A percentile compares a stretch with the other conserved stretches of the same genome.
These are phyloP conservation scores for Enteromius unitaeniatus DNA, from an alignment of 2,797 vertebrate species.

Conservation along the genomic window DNA sequence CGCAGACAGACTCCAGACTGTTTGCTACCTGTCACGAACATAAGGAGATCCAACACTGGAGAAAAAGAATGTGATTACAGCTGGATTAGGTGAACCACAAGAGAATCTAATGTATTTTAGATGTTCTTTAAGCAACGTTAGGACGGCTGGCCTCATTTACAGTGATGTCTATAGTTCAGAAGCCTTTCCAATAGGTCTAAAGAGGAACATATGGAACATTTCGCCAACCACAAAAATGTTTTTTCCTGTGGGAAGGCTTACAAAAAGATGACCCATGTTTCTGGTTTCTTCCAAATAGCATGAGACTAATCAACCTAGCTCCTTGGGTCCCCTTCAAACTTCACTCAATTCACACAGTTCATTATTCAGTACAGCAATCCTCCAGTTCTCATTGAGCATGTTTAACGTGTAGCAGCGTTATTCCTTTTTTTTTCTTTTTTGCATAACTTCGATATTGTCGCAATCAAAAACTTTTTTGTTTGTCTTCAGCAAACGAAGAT, in stretches of 20 bases:
- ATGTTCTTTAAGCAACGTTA: slow-evolving; percentile 58
- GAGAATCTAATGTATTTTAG: slow-evolving; percentile 55
- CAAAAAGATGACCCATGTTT: slow-evolving; percentile 46
- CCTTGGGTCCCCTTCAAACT: slow-evolving; percentile 49
- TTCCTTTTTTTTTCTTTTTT: slow-evolving; percentile 62
- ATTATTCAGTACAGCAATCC: slow-evolving; percentile 73
- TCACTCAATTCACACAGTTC: slow-evolving; percentile 59
- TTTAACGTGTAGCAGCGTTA: slow-evolving; percentile 84
- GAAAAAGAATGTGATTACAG: slow-evolving; percentile 66
- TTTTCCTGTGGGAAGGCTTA: slow-evolving; percentile 50
- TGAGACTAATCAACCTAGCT: slow-evolving; percentile 54
- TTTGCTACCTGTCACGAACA: slow-evolving; percentile 64
- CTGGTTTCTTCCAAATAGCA: slow-evolving; percentile 55
- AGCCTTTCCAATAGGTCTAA: slow-evolving; percentile 37
- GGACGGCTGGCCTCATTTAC: slow-evolving; percentile 24
- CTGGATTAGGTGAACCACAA: slow-evolving; percentile 60
- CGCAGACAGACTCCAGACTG: slow-evolving; percentile 55
- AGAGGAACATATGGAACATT: slow-evolving; percentile 39
- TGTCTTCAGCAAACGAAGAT: slow-evolving; percentile 35
- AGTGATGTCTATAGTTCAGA: slow-evolving; percentile 22
- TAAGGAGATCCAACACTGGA: slow-evolving; percentile 62
- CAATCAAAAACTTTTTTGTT: slow-evolving; percentile 55
- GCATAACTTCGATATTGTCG: slow-evolving; percentile 59
- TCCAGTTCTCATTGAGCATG: slow-evolving; percentile 81
- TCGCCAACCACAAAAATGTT: slow-evolving; percentile 35